These are phyloP conservation scores for Halictus quadricinctus DNA, from an alignment of 2,888 invertebrate species.

Conservation along the genomic window DNA sequence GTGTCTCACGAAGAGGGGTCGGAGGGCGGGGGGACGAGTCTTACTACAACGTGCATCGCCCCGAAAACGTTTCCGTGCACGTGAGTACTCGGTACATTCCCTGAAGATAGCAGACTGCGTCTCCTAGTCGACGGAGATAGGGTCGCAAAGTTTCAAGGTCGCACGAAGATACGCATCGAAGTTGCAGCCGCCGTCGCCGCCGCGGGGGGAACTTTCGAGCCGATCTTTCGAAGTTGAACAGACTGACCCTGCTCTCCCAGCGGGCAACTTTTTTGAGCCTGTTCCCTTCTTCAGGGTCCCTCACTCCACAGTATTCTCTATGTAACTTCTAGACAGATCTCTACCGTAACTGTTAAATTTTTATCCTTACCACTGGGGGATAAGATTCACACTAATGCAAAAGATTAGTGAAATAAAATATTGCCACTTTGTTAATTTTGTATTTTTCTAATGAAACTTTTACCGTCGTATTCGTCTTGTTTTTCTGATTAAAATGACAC, in stretches of 20 bases:
- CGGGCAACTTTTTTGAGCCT: constrained; percentile 12
- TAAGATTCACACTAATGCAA: no score
- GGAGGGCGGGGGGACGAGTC: neutral
- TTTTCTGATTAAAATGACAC: no score
- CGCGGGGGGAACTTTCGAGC: constrained; percentile 39
- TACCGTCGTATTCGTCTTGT: no score
- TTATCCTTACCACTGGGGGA: no score
- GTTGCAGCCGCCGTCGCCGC: neutral
- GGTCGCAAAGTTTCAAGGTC: constrained; percentile 48
- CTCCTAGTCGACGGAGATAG: neutral
- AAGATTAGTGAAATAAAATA: no score
- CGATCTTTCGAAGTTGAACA: constrained; percentile 35
- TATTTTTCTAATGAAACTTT: no score
- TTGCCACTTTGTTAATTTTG: no score
- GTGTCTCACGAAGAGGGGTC: neutral
- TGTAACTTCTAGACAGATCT: no score
- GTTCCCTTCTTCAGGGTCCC: neutral
- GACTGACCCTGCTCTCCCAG: constrained; percentile 29
- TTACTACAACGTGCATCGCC: neutral
- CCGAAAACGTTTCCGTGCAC: constrained; percentile 2
- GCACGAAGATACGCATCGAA: constrained; percentile 35
- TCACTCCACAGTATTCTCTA: no score
- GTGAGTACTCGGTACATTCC: neutral
- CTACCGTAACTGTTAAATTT: no score
- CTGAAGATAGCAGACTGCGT: neutral